Evolutionary conservation across 2,888 invertebrate species (phyloP).

Genomic region (Eristalis pertinax): DNA sequence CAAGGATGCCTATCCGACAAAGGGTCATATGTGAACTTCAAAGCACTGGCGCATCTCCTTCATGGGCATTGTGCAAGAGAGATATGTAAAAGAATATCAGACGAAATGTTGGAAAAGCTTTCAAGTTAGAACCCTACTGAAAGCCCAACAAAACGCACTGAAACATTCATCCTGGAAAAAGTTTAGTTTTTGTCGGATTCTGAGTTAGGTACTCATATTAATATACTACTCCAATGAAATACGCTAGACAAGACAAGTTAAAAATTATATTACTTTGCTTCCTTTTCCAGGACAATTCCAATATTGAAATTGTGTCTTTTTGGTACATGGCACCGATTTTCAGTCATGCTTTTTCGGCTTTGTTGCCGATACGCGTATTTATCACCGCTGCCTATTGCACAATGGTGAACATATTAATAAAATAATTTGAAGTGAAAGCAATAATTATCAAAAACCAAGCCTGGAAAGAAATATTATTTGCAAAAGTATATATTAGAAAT

Average conservation of each 20-base stretch:
- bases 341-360: conserved; percentile 61
- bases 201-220: conserved; percentile 31
- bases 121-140: conserved; percentile 31
- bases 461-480: conserved; percentile 12
- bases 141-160: conserved; percentile 36
- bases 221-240: conserved; percentile 27
- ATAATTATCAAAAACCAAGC: conserved; percentile 6
- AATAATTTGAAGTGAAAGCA: conserved; percentile 34
- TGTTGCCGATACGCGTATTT: conserved; percentile 61
- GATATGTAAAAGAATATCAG: conserved; percentile 25
- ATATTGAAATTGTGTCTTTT: conserved; percentile 46
- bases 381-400: conserved; percentile 47
- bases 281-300: conserved; percentile 36
- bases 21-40: conserved; percentile 30
- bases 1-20: conserved; percentile 10
- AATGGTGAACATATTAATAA: conserved; percentile 32
- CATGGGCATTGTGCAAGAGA: conserved; percentile 20
- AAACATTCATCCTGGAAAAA: conserved; percentile 42
- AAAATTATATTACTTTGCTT: conserved; percentile 57
- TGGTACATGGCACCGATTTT: conserved; percentile 45
- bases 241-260: conserved; percentile 34
- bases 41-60: conserved; percentile 32
- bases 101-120: conserved; percentile 43
- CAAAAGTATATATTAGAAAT: conserved; percentile 5
- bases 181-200: conserved; percentile 41